Conservation (phyloP, 2,888 invertebrate species). For the Brassicogethes aeneus region DNA sequence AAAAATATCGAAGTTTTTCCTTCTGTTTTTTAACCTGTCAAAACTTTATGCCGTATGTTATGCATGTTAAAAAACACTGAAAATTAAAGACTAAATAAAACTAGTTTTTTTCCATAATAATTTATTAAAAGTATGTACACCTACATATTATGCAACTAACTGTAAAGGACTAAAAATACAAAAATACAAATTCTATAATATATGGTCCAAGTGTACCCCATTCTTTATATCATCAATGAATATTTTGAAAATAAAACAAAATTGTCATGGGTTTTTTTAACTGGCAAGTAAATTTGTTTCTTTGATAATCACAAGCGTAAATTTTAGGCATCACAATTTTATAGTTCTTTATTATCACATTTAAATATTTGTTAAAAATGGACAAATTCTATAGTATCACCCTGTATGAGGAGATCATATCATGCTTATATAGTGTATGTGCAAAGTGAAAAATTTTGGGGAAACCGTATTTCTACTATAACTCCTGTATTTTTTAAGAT, state of each 20-base stretch:
- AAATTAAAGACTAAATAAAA: background rate
- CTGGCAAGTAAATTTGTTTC: background rate
- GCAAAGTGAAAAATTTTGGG: no score
- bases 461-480: no score
- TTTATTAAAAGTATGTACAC: background rate
- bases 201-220: background rate
- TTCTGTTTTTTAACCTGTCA: background rate
- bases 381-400: no score
- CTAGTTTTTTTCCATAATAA: background rate
- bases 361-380: no score
- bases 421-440: no score
- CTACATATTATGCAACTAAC: background rate
- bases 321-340: no score
- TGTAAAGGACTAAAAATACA: background rate
- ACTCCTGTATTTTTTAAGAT: no score
- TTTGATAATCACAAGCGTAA: no score
- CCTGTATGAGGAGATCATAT: no score
- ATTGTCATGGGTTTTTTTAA: background rate
- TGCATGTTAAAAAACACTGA: background rate
- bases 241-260: background rate
- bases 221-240: no score
- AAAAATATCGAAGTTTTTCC: no score
- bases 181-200: background rate
- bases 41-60: background rate
- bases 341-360: no score